Base-by-base conservation (phyloP, 2,797 vertebrate genomes). In the Bryconaethiops microstoma region DNA sequence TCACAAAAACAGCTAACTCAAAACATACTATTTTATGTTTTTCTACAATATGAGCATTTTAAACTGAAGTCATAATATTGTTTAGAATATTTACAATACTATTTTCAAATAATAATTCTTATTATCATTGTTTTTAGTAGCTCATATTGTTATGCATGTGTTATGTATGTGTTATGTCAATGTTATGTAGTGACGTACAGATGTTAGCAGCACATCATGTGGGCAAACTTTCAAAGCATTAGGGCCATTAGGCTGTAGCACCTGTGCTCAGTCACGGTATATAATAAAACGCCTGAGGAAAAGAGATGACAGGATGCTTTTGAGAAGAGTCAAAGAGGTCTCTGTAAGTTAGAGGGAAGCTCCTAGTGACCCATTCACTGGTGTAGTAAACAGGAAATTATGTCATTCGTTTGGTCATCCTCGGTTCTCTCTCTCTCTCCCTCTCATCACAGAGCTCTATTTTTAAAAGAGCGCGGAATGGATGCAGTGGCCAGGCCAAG, bases 311-410 rank as follows among this genome's bases (percentile, higher is more conserved):
- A 70, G 74, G 57, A 82, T 42, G 75, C 67, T 67, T 74, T 29
- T 6, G 23, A 14, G 45, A 55, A 21, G 70, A 74, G 42, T 57
- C 80, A 57, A 78, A 78, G 50, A 42, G 76, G 60, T 57, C 67
- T 82, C 62, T 60, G 39, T 77, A 70, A 76, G 76, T 75, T 57
- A 69, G 63, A 65, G 74, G 74, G 65, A 63, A 54, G 79, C 80
- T 87, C 45, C 54, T 62, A 82, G 81, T 84, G 42, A 45, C 80
- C 72, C 69, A 89, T 90, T 90, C 84, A 89, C 82, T 83, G 8
- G 40, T 83, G 23, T 65, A 82, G 83, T 88, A 91, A 87, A 92
- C 88, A 92, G 91, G 87, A 90, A 92, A 92, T 88, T 74, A 88
- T 86, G 84, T 86, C 88, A 88, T 87, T 86, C 52, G 23, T 81